Evolutionary conservation across 2,113 vertebrate genomes (phyloP), one percentile per base, ranked within the genome.

Genomic region (Argyrosomus japonicus): DNA sequence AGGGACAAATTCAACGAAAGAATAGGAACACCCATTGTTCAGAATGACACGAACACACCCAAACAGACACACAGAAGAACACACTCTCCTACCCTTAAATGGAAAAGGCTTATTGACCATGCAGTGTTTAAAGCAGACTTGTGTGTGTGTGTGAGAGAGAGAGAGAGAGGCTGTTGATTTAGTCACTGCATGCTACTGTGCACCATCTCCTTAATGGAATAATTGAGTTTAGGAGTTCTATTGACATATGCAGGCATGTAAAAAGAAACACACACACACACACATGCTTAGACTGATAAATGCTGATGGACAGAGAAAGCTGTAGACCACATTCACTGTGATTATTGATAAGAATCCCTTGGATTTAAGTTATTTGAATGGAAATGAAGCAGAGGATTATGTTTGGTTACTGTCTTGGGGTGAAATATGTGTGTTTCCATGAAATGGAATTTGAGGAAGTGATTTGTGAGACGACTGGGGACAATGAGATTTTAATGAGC

Each of bases 331-430:
- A 70, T 92, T 81, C 63, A 51, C 81, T 88, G 80, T 76, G 77
- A 92, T 92, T 75, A 91, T 92, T 79, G 91, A 94, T 94, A 93
- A 94, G 89, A 77, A 60, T 60, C 73, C 75, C 27, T 77, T 45
- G 81, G 83, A 90, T 90, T 89, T 67, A 74, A 67, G 81, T 91
- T 90, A 94, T 95, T 95, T 91, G 88, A 92, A 95, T 96, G 92
- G 85, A 96, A 95, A 95, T 95, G 92, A 94, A 93, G 78, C 88
- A 36, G 77, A 77, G 78, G 90, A 95, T 94, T 94, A 90, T 89
- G 79, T 87, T 90, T 75, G 90, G 89, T 79, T 74, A 79, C 81
- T 65, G 82, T 86, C 87, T 89, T 63, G 73, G 90, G 82, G 89
- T 87, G 90, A 92, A 89, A 91, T 75, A 91, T 87, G 81, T 89